Evolutionary conservation across 2,113 vertebrate genomes (phyloP).

Genomic region (Notarius lentiginosus): DNA sequence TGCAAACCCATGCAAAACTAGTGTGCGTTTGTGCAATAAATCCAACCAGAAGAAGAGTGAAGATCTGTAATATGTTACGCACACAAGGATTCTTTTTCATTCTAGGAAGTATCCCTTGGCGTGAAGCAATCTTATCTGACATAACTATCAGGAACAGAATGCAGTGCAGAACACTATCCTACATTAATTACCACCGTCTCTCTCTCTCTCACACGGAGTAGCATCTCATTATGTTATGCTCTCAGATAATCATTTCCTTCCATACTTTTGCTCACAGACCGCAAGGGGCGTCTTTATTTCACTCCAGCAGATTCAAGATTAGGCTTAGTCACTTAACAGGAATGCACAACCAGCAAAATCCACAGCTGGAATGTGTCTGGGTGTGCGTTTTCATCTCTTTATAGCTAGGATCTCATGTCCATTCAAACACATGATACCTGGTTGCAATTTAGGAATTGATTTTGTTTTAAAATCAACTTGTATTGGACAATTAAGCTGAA

Average conservation of each 20-base stretch:
- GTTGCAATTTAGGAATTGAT: neutral
- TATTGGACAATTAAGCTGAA: neutral
- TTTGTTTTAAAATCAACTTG: neutral
- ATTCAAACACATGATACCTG: neutral
- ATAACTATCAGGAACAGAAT: constrained; percentile 18
- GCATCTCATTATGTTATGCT: constrained; percentile 61
- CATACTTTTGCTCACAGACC: constrained; percentile 47
- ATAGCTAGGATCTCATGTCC: neutral
- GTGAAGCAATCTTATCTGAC: constrained; percentile 4
- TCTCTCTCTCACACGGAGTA: neutral
- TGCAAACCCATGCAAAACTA: too few species aligned
- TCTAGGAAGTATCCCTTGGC: neutral
- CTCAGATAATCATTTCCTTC: constrained; percentile 70
- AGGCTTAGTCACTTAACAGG: constrained; percentile 63
- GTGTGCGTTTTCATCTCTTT: constrained; percentile 46
- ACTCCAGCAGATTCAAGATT: constrained; percentile 61
- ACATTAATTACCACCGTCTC: neutral
- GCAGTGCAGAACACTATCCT: neutral
- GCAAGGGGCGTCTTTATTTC: constrained; percentile 50
- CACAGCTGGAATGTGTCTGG: constrained; percentile 62
- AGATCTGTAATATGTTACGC: neutral
- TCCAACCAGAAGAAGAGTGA: neutral
- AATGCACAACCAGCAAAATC: constrained; percentile 54
- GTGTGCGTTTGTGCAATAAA: neutral
- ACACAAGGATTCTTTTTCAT: neutral